A percentile compares a stretch with the other conserved stretches of the same genome.
phyloP scores from a whole-genome alignment of 2,797 vertebrate genomes.

The Heteromormyrus szaboi region DNA sequence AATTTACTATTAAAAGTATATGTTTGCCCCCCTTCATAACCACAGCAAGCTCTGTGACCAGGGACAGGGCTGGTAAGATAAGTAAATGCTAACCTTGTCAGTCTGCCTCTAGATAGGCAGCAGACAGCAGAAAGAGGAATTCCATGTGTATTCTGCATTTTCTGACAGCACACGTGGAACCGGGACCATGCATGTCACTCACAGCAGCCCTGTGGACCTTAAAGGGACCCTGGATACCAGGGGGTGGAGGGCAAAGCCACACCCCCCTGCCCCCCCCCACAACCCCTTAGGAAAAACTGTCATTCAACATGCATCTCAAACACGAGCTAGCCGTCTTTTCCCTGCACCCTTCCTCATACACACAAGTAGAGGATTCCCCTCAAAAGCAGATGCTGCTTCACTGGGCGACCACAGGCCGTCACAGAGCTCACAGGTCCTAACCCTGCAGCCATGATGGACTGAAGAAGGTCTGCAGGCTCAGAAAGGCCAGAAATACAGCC shows the following conservation, averaged over 20 bases:
- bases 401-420: not conserved
- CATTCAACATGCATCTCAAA: not conserved
- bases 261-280: not conserved
- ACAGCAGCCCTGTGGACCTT: not conserved
- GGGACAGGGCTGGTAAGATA: constrained; percentile 32
- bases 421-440: not conserved
- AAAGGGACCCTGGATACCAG: not conserved
- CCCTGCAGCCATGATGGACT: not conserved
- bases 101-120: constrained; percentile 22
- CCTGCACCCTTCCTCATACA: not conserved
- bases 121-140: not conserved
- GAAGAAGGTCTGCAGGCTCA: not conserved
- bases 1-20: not conserved
- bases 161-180: not conserved
- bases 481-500: not conserved
- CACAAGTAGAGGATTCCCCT: not conserved
- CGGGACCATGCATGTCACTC: not conserved
- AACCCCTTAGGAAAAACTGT: not conserved
- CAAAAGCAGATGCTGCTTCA: not conserved
- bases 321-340: not conserved
- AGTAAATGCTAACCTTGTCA: constrained; percentile 72
- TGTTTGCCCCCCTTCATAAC: constrained; percentile 6
- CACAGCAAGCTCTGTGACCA: constrained; percentile 18
- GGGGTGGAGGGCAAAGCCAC: not conserved
- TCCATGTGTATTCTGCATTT: not conserved